Conservation (phyloP, 2,888 invertebrate species). For the Agrochola lota region DNA sequence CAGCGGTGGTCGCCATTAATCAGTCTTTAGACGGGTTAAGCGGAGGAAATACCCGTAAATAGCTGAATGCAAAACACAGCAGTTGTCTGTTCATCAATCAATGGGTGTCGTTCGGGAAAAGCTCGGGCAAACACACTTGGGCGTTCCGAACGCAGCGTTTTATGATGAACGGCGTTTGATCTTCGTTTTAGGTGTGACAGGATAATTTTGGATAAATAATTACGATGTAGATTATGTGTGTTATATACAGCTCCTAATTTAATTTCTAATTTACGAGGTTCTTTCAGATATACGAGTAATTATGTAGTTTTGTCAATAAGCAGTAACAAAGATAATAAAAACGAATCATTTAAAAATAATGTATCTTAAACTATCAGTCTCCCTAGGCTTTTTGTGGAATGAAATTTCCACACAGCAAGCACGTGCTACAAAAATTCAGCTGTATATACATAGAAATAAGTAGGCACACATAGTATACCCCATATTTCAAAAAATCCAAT, state of each 20-base stretch:
- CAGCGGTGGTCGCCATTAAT: constrained; percentile 85
- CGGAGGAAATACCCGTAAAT: constrained; percentile 90
- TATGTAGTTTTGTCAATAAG: neutral
- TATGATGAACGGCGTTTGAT: constrained; percentile 51
- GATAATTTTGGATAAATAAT: constrained; percentile 50
- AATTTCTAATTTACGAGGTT: neutral
- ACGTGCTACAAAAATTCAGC: constrained; percentile 10
- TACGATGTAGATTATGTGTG: constrained; percentile 21
- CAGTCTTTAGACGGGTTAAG: constrained; percentile 87
- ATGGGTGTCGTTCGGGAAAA: constrained; percentile 72
- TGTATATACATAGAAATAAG: neutral
- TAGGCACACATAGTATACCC: neutral
- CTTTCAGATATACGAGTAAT: neutral
- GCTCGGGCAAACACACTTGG: constrained; percentile 38
- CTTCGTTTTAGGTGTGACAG: constrained; percentile 26
- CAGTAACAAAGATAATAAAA: neutral
- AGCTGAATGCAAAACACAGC: constrained; percentile 89
- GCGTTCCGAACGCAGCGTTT: constrained; percentile 65
- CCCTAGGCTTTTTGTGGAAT: neutral
- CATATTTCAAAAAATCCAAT: neutral
- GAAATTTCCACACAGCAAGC: neutral
- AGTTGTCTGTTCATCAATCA: constrained; percentile 90
- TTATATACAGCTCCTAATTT: neutral
- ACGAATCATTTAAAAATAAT: neutral
- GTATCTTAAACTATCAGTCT: neutral